Evolutionary conservation across 1,140 invertebrate species (phyloP), one percentile per base, ranked within the genome.

Genomic region (Drosophila littoralis): DNA sequence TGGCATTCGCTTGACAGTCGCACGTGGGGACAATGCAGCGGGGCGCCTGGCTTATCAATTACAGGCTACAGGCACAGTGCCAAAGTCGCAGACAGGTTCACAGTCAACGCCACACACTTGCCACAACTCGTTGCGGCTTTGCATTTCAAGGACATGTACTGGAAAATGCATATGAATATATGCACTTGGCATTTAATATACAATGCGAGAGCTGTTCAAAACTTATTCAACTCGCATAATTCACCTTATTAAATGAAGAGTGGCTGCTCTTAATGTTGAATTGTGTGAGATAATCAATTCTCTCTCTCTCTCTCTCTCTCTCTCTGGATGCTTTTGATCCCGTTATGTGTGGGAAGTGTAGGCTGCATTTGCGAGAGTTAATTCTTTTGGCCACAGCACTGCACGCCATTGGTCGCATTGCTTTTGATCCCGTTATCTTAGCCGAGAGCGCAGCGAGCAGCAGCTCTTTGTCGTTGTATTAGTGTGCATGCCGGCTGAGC

Each of bases 111-210:
- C 35, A 35, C 57, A 35, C 50, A 46, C 57, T 69, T 36, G 71
- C 65, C 71, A 40, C 71, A 61, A 69, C 33, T 68, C 65, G 57
- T 45, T 33, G 64, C 51, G 45, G 55, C 64, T 48, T 38, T 63
- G n/a, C 13, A 38, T 42, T 74, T 74, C 71, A 74, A 74, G 71
- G 71, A 74, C 71, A 74, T 52, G 46, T 38, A 35, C 15, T 40
- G 54, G n/a, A 55, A 64, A 63, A 48, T 71, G 60, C 36, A 51
- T 50, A 51, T 63, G 46, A 45, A 40, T 63, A 33, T 32, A 63
- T 63, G 48, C 22, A 61, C 57, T 60, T 69, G 71, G 66, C 71
- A 69, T 61, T 74, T 61, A 13, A 69, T 61, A 50, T 68, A 55
- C n/a, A 13, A 22, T 35, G 60, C 65, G 57, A 74, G 71, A 57